Percentiles rank a stretch among this genome's conserved stretches.
Conservation (phyloP, 2,113 vertebrate species). For the Mormoops blainvillei region DNA sequence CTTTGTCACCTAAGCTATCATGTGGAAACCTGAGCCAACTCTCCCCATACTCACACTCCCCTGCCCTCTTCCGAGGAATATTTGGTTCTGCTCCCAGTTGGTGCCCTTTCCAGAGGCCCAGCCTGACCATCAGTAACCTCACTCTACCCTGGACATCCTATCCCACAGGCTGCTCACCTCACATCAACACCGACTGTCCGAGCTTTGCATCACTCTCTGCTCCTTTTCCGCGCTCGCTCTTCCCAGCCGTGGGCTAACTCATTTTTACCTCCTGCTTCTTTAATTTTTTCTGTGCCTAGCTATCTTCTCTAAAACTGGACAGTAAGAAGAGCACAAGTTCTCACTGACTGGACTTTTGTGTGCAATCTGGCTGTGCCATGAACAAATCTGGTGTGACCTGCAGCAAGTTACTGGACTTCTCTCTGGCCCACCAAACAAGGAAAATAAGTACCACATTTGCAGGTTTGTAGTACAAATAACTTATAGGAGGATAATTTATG, state of each 20-base stretch:
- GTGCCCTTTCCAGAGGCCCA: background rate
- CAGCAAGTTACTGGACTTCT: background rate
- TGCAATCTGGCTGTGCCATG: background rate
- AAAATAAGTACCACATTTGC: background rate
- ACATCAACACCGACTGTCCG: background rate
- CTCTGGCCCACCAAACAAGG: background rate
- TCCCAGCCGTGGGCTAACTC: background rate
- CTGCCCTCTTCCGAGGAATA: background rate
- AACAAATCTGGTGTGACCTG: background rate
- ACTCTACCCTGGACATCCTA: rapidly evolving
- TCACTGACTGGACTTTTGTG: background rate
- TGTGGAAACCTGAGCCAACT: background rate
- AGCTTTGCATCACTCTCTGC: background rate
- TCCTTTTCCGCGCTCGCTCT: background rate
- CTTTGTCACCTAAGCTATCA: background rate
- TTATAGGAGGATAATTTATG: background rate
- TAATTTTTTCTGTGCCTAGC: background rate
- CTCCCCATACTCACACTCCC: rapidly evolving
- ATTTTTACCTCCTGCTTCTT: background rate
- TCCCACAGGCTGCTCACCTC: background rate
- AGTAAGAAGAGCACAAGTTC: background rate
- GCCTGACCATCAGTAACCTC: background rate
- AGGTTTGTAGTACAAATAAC: background rate
- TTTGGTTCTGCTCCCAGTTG: background rate
- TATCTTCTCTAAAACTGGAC: background rate